Base-by-base conservation (phyloP, 1,140 invertebrate genomes). In the Heliconius hermathena region DNA sequence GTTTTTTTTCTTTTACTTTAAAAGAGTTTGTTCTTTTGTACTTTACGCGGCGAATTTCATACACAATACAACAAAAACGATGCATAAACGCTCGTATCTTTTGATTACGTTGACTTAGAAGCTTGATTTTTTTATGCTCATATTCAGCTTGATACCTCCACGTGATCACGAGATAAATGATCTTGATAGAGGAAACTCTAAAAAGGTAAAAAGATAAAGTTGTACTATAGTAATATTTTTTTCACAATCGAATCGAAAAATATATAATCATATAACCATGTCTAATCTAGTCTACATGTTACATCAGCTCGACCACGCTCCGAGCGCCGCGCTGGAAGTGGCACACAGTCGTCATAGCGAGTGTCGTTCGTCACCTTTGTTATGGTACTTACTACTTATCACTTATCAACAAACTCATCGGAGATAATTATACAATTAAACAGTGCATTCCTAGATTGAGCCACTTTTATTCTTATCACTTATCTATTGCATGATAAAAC, bases 371-470 rank as follows among this genome's bases (percentile, higher is more conserved):
- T 60, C 57, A 60, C n/a, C 9, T 60, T 60, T 60, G 57, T 60
- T 60, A 4, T 60, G 57, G 57, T 46, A 46, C 13, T 46, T 46
- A 46, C 16, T 16, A 46, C 11, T 46, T 46, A 41, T 60, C 18
- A 38, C 18, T 71, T 38, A 71, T 71, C 36, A 46, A 38, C 22
- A 13, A 60, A 22, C 9, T 2, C n/a, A 60, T 60, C 8, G 11
- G 2, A 60, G 57, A 60, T 60, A 60, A 60, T 60, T 60, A 22
- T 22, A 60, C n/a, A 60, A 60, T 22, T 60, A 60, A 60, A 60
- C n/a, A 60, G 2, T 60, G 57, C 57, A 22, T 60, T 60, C 20
- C 52, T n/a, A 54, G 16, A 16, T 46, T 46, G 13, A 46, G 41
- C 3, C 13, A 3, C 13, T 46, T 46, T 46, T 46, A 16, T 46